These are phyloP conservation scores for Pardosa pseudoannulata DNA, from an alignment of 2,888 invertebrate genomes.

Conservation along the genomic window DNA sequence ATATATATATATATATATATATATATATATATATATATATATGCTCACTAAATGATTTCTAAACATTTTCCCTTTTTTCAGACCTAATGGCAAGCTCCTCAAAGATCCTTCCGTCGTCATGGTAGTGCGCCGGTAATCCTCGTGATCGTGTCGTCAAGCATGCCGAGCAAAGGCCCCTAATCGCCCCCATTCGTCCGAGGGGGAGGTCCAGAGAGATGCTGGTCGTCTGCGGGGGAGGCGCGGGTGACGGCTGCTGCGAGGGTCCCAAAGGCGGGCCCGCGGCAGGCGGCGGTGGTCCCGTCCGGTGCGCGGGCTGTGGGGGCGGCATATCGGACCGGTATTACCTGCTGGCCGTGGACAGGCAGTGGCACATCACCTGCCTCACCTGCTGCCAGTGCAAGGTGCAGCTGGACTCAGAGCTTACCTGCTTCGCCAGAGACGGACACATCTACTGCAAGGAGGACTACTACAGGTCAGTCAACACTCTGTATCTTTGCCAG, in stretches of 20 bases:
- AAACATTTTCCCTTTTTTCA: neutral
- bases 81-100: neutral
- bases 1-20: too few relatives aligned
- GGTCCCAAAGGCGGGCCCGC: neutral
- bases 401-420: conserved; percentile 91
- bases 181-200: neutral
- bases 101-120: neutral
- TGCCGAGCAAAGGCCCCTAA: conserved; percentile 2
- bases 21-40: too few relatives aligned
- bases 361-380: conserved; percentile 94
- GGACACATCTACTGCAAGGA: conserved; percentile 97
- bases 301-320: conserved; percentile 90
- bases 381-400: conserved; percentile 93
- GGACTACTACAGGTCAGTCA: conserved; percentile 94
- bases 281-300: neutral
- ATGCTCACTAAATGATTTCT: too few relatives aligned
- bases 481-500: too few relatives aligned
- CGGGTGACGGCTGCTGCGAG: neutral
- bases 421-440: conserved; percentile 93
- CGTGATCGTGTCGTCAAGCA: neutral
- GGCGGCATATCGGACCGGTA: conserved; percentile 90
- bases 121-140: neutral
- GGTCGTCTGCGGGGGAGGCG: conserved; percentile 44
- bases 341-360: conserved; percentile 93
- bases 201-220: conserved; percentile 11